Base-by-base conservation (phyloP, 92 coral and sea anemone species). In the Siderastrea siderea region DNA sequence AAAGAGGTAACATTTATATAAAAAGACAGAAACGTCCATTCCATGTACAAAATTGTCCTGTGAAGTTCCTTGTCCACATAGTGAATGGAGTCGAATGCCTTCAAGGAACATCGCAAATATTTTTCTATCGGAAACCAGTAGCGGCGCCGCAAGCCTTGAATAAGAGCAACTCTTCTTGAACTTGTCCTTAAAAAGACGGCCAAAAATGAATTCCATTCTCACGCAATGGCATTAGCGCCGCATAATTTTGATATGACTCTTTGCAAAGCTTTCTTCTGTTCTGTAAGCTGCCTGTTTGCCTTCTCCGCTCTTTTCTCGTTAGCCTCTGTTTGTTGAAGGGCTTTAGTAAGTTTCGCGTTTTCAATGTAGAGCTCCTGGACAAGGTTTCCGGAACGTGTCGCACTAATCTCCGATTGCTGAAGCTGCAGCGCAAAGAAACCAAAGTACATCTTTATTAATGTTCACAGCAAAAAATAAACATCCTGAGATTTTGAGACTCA, bases 171-270 rank as follows among this genome's bases (percentile, higher is more conserved):
- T 14, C 12, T 53, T 19, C 47, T 19, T 74, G 11, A 17, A 26
- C 47, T 19, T 74, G 62, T 53, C 78, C 47, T 3, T 3, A 17
- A 14, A 49, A 7, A 7, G 61, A 16, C 2, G 46, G 5, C 7
- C 16, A 8, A 26, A 73, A 10, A 6, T 14, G 8, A n/a, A 12
- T 26, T 60, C 9, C 17, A 19, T 10, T 47, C 16, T 82, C 78
- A 94, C 7, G 97, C 99, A 50, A 98, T 94, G 46, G 99, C 99
- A 84, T 98, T 98, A 16, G 99, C 99, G 43, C 99, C 99, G 68
- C 99, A 98, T 17, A 98, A 93, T 77, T 98, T 98, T 14, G 99
- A 98, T 68, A 98, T 98, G 49, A 98, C 99, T 63, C 99, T 88
- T 68, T 98, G 99, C 26, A 98, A 86, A 6, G 99, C 99, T 47